Conservation (phyloP, 2,797 vertebrate species). For the Holocentrus rufus region DNA sequence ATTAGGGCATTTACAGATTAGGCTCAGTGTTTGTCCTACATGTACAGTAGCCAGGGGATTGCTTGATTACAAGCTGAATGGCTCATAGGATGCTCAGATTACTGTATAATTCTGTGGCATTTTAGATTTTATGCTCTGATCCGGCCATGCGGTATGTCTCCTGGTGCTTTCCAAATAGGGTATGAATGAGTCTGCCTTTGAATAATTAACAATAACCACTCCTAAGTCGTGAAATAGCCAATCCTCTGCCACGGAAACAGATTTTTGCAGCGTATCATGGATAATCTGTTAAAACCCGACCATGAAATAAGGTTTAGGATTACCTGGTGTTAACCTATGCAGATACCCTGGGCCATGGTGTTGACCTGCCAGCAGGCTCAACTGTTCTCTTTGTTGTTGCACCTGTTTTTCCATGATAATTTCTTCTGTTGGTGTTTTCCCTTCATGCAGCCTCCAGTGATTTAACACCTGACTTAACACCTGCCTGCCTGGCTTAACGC, state of each 20-base stretch:
- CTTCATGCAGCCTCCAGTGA: neutral
- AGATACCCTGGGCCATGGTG: neutral
- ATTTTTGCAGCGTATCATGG: slow-evolving; percentile 18
- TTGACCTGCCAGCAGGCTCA: neutral
- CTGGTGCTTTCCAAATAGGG: neutral
- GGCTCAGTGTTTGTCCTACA: slow-evolving; percentile 12
- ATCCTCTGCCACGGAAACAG: slow-evolving; percentile 5
- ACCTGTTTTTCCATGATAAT: neutral
- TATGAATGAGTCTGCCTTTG: neutral
- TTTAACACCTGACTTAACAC: slow-evolving; percentile 27
- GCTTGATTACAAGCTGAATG: neutral
- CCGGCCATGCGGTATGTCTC: neutral
- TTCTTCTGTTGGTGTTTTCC: neutral
- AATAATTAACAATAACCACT: neutral
- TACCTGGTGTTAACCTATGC: slow-evolving; percentile 19
- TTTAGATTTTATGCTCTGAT: neutral
- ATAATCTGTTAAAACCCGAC: slow-evolving; percentile 41
- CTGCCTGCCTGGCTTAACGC: slow-evolving; percentile 2
- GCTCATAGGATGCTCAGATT: neutral
- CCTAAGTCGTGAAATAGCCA: neutral
- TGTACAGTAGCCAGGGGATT: slow-evolving; percentile 3
- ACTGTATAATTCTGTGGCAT: neutral
- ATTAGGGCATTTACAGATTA: slow-evolving; percentile 19
- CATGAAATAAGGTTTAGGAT: slow-evolving; percentile 21
- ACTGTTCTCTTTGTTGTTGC: neutral